phyloP scores from a whole-genome alignment of 2,113 vertebrate species.

The Heliornis fulica region DNA sequence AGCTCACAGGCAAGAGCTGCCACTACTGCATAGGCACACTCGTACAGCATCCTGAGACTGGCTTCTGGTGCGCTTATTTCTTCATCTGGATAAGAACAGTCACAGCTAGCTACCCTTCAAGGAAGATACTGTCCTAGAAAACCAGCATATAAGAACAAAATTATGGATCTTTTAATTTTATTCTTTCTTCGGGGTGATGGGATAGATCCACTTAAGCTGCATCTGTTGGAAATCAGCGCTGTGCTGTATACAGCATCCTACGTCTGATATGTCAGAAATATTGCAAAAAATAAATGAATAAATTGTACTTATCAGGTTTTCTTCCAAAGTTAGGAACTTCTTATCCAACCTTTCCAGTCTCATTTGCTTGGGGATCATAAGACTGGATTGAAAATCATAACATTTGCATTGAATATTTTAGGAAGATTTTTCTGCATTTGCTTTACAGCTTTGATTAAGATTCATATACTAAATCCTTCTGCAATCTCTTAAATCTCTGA shows the following conservation, averaged over 20 bases:
- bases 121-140: accelerated
- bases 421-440: slow-evolving; percentile 24
- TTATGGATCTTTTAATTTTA: accelerated
- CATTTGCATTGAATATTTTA: slow-evolving; percentile 27
- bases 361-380: slow-evolving; percentile 10
- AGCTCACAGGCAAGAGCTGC: not conserved
- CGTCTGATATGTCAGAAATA: not conserved
- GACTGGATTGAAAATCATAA: not conserved
- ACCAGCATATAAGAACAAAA: not conserved
- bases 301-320: not conserved
- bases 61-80: not conserved
- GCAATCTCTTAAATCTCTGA: slow-evolving; percentile 43
- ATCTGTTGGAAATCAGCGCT: not conserved
- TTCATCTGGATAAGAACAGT: not conserved
- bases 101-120: not conserved
- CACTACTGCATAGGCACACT: not conserved
- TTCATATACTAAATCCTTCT: slow-evolving; percentile 20
- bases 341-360: not conserved
- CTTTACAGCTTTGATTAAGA: slow-evolving; percentile 44
- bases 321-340: not conserved
- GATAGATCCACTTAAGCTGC: accelerated
- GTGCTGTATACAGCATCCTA: not conserved
- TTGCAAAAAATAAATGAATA: not conserved
- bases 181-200: not conserved
- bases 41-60: not conserved